These are phyloP conservation scores for Polydrusus cervinus DNA, from an alignment of 2,888 invertebrate genomes.

Conservation along the genomic window DNA sequence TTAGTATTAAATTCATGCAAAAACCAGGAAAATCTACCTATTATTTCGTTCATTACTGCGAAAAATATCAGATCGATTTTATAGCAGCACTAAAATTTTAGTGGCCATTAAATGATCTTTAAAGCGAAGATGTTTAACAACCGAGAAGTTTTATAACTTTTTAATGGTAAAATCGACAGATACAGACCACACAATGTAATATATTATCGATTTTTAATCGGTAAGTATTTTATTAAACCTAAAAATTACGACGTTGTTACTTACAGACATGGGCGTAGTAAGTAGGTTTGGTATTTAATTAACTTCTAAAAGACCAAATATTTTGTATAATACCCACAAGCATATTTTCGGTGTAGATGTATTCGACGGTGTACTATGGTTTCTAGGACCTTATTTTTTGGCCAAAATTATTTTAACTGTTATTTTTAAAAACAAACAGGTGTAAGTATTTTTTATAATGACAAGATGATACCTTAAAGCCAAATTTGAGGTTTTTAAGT, in stretches of 20 bases:
- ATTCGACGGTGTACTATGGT: no score
- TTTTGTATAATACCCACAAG: no score
- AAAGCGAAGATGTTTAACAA: conserved; percentile 2
- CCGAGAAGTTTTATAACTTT: background rate
- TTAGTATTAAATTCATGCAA: no score
- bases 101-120: conserved; percentile 2
- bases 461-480: no score
- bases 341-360: no score
- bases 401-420: no score
- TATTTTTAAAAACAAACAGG: no score
- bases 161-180: conserved; percentile 10
- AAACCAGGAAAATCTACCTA: background rate
- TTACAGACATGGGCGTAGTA: background rate
- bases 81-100: conserved; percentile 4
- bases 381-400: no score
- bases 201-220: background rate
- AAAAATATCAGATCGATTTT: conserved; percentile 6
- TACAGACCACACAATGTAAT: conserved; percentile 3
- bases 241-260: background rate
- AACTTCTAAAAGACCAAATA: no score
- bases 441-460: no score
- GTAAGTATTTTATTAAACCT: background rate
- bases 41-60: background rate
- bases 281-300: no score
- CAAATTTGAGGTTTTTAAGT: no score